Evolutionary conservation across 2,888 invertebrate species (phyloP).

Genomic region (Uropetala carovei): DNA sequence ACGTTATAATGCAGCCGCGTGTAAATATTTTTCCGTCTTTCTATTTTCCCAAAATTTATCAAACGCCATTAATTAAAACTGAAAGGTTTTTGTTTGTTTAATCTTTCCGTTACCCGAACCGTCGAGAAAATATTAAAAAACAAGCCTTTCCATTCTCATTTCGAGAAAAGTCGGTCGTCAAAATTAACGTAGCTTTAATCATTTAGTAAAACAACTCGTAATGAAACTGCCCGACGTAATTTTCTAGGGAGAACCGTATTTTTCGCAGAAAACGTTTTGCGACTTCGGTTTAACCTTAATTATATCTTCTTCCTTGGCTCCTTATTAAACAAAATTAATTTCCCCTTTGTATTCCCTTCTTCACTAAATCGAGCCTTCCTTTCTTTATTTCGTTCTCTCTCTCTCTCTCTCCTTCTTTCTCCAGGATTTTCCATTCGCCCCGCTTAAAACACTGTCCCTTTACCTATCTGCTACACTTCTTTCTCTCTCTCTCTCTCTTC

Average conservation of each 20-base stretch:
- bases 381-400: not conserved
- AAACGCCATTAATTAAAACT: too few species aligned
- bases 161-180: not conserved
- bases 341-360: too few species aligned
- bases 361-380: too few species aligned
- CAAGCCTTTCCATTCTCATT: not conserved
- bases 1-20: too few species aligned
- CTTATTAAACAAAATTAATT: not conserved
- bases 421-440: too few species aligned
- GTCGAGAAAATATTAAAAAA: not conserved
- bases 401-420: not conserved
- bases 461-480: not conserved
- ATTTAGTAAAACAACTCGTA: not conserved
- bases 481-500: not conserved
- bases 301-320: not conserved
- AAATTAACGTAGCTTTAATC: not conserved
- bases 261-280: not conserved
- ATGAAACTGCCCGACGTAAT: conserved; percentile 28
- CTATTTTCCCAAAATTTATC: too few species aligned
- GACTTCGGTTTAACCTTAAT: conserved; percentile 26
- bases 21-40: too few species aligned
- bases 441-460: too few species aligned
- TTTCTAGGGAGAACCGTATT: conserved; percentile 17
- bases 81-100: not conserved
- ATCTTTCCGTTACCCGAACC: not conserved